Evolutionary conservation across 2,888 invertebrate genomes (phyloP), one percentile per base, ranked within the genome.

Genomic region (Cremastinae sp.): DNA sequence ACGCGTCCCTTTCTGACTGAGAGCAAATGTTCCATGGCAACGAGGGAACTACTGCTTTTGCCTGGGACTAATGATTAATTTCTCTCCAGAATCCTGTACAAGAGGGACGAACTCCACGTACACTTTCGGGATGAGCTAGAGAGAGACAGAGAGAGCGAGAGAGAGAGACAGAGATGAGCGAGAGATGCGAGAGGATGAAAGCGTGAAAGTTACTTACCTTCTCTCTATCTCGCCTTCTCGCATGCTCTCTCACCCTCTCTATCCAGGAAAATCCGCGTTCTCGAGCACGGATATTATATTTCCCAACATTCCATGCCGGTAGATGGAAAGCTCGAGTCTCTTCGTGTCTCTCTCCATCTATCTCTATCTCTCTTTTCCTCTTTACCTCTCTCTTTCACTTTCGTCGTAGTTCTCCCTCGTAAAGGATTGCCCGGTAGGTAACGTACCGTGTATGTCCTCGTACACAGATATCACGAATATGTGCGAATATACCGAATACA

Each of bases 261-360:
- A 10, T 8, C 16, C 22, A 0, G 49, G 37, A 39, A 59, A 69
- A 59, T 47, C 58, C 39, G 37, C 56, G 55, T 53, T 62, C 61
- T 45, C 22, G 35, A 61, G 61, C 73, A 39, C 74, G 68, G 74
- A 68, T 74, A 74, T 74, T 74, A 74, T 74, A 74, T 74, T 74
- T 55, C 61, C 61, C 49, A 61, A 68, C 68, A 68, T 74, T 74
- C 68, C 74, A 56, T 47, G 28, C 66, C 39, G 39, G 56, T 20
- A 37, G 49, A 59, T 45, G 59, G 47, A 73, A 65, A 66, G 55
- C 68, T 68, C 55, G 39, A 53, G 61, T 45, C 35, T 55, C 49
- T 3, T 47, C 28, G 16, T 41, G 18, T 41, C 55, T 56, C 55
- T 68, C 68, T 47, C 74, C 53, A 43, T 55, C 68, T 39, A 2